These are phyloP conservation scores for Apotomis turbidana DNA, from an alignment of 2,888 invertebrate genomes.

Conservation along the genomic window DNA sequence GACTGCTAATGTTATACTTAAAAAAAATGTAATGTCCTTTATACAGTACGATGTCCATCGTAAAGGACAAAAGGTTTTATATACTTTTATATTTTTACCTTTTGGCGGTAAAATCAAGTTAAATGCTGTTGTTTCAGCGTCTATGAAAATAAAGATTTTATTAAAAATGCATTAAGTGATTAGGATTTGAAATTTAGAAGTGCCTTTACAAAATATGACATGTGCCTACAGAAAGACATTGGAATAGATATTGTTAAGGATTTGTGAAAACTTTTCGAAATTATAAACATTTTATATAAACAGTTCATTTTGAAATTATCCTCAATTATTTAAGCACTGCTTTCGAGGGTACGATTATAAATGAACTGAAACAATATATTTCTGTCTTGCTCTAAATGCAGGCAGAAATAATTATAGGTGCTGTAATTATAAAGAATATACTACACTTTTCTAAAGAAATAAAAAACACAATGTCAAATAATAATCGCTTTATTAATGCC, in stretches of 20 bases:
- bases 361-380: constrained; percentile 6
- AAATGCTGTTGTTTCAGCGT: background rate
- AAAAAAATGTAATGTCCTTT: background rate
- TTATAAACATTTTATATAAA: constrained; percentile 17
- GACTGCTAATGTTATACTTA: constrained; percentile 1
- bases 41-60: background rate
- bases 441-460: constrained; percentile 18
- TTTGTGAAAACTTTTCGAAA: constrained; percentile 26
- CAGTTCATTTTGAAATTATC: background rate
- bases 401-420: background rate
- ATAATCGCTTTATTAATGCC: background rate
- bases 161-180: constrained; percentile 17
- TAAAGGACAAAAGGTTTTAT: constrained; percentile 17
- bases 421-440: constrained; percentile 13
- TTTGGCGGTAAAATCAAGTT: background rate
- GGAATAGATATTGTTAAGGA: constrained; percentile 8
- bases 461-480: background rate
- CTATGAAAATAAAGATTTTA: background rate
- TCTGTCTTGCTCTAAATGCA: constrained; percentile 5
- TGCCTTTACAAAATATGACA: constrained; percentile 46
- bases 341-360: constrained; percentile 8
- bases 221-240: constrained; percentile 43
- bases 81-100: constrained; percentile 16
- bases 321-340: constrained; percentile 3
- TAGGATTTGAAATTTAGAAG: constrained; percentile 32